Evolutionary conservation across 1,140 invertebrate species (phyloP), one percentile per base, ranked within the genome.

Genomic region (Neodiprion pinetum): DNA sequence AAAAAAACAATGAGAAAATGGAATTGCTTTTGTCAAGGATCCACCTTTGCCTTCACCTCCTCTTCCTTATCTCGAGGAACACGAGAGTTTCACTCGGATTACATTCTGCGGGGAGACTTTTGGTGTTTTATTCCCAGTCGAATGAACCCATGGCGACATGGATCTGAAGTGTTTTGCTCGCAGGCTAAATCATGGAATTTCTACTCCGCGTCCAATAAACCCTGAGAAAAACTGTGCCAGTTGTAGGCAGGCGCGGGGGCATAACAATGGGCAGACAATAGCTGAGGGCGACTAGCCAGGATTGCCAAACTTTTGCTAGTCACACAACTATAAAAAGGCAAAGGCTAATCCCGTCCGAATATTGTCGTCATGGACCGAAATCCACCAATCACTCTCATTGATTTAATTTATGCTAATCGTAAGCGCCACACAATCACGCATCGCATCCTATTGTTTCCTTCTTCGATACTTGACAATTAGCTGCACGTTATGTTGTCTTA

Each of bases 301-400:
- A 23, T 69, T 69, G 67, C 7, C 67, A 7, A 69, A 69, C 67
- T 69, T 47, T 21, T 7, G 40, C 28, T 69, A 69, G 67, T 69
- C 67, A 69, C 40, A 2, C 1, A 21, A 3, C 67, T 47, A 23
- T 69, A 69, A 69, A 69, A 7, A 21, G 67, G 11, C 17, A 69
- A 23, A 69, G 67, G 11, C 8, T 47, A 69, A 21, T 69, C 67
- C 53, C 11, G 28, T 40, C 28, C 28, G 28, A 17, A 61, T 61
- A 12, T 61, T 17, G 53, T 61, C 11, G n/a, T 9, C 53, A 8
- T 61, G 11, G n/a, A 17, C 5, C 53, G 53, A 9, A 61, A 61
- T 14, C n/a, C 9, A 17, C 53, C 9, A 61, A 61, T 61, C 53
- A 61, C n/a, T 9, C 2, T 61, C 53, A 61, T 14, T 61, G 53